These are phyloP conservation scores for Cotesia vestalis DNA, from an alignment of 1,140 invertebrate genomes.

Conservation along the genomic window DNA sequence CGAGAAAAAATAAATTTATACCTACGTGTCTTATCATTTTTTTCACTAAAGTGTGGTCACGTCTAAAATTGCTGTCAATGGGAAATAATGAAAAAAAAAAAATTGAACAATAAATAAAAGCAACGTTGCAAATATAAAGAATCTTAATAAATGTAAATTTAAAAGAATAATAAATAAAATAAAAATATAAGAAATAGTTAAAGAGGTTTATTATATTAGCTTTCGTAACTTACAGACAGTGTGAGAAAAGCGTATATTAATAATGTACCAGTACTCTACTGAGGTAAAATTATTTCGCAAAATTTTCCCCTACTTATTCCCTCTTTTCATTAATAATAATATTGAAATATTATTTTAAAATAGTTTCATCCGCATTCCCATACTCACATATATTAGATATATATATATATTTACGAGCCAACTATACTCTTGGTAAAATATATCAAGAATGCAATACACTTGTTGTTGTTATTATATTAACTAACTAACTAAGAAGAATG, in stretches of 20 bases:
- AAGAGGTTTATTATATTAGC: constrained; percentile 21
- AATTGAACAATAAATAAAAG: background rate
- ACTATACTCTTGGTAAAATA: background rate
- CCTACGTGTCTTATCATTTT: constrained; percentile 75
- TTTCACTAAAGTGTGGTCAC: background rate
- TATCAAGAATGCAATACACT: constrained; percentile 1
- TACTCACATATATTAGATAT: background rate
- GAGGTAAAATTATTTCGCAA: constrained; percentile 21
- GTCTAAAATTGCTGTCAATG: background rate
- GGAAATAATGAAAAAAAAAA: background rate
- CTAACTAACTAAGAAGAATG: too few relatives aligned
- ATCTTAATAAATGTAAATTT: background rate
- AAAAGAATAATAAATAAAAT: background rate
- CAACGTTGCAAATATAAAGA: too few relatives aligned
- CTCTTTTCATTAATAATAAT: constrained; percentile 27
- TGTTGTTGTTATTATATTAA: too few relatives aligned
- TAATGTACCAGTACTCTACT: constrained; percentile 18
- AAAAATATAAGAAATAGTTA: background rate
- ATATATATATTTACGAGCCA: too few relatives aligned
- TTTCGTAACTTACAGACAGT: constrained; percentile 33
- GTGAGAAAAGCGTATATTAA: constrained; percentile 34
- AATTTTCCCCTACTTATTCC: constrained; percentile 6
- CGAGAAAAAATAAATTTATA: constrained; percentile 45
- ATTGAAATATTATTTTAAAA: constrained; percentile 31
- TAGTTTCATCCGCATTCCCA: constrained; percentile 26